Base-by-base conservation (phyloP, 2,888 invertebrate genomes). In the Apotomis betuletana region DNA sequence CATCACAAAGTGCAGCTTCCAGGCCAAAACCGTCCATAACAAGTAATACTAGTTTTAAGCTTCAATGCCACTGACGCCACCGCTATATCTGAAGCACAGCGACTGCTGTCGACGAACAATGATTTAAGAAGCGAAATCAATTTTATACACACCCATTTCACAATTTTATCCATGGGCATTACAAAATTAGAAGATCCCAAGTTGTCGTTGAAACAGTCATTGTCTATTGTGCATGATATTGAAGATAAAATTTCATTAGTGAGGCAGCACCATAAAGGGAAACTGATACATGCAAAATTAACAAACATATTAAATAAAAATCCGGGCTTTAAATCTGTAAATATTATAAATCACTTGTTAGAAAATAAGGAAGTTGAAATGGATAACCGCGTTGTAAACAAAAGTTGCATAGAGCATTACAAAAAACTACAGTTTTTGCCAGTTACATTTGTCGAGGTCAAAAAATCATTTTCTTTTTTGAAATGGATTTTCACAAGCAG, bases 131-230 rank as follows among this genome's bases (percentile, higher is more conserved):
- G 4, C 52, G 52, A 52, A n/a, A 52, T 52, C 4, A 52, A 52
- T 52, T 52, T 52, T 54, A 54, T 54, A 15, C 54, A 54, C 54
- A 54, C 60, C 60, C 60, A 46, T 60, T 60, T 60, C 60, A 46
- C 60, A 60, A 60, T 60, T 60, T 60, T 60, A 9, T 60, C 60
- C 13, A 60, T 4, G 44, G 59, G 44, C 13, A 59, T 59, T 44
- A 59, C 59, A 59, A 59, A 59, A 59, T 59, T 59, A 59, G 60
- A 60, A 60, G 46, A 60, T 9, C 60, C 46, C 46, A 60, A 46
- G 2, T 60, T 46, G 60, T 60, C 60, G 3, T 60, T 60, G 60
- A 60, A 60, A 46, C 60, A 60, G 15, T 60, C 44, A 46, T 46
- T 60, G 9, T 8, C 6, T 60, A 60, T 60, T 60, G 46, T 60